Evolutionary conservation across 2,113 vertebrate species (phyloP), one percentile per base, ranked within the genome.

Genomic region (Plotosus lineatus): DNA sequence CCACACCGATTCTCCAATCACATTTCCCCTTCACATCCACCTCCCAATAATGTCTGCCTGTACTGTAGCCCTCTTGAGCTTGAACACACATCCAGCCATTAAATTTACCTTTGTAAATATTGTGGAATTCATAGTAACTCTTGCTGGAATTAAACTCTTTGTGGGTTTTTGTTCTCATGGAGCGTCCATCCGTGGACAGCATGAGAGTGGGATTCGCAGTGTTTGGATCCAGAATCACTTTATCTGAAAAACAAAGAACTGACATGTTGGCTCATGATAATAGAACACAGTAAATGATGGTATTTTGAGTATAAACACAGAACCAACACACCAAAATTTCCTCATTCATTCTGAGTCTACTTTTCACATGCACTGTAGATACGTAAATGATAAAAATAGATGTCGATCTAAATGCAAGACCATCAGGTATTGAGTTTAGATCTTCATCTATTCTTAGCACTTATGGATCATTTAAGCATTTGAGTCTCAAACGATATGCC

Each of bases 1-100:
- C 92, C 71, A 95, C 93, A 0, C 94, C 95, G 0, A 96, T 90
- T 51, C 92, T 94, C 95, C 94, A 95, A 28, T 94, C 94, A 0
- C 85, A 89, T 5, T 91, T 69, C 0, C 92, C 69, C 0, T 2
- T 75, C 10, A 86, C 88, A 44, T 90, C 85, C 10, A 93, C 91
- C 40, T 93, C 91, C 91, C 91, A 93, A 83, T 84, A 91, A 44
- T 89, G 80, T 3, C 79, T 79, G 6, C 93, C 93, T 0, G 86
- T 87, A 15, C 53, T 40, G 48, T 91, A 92, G 14, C 82, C 50
- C 40, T 87, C 58, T 23, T 0, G 44, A 38, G 89, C 91, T 69
- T 90, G 85, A 3, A 92, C 90, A 50, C 90, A 92, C 0, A 75
- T 87, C 82, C 53, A 66, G 11, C 82, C 78, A 66, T 90, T 63